A percentile compares a stretch with the other conserved stretches of the same genome.
Evolutionary conservation across 2,797 vertebrate species (phyloP).

Genomic region (Acrocephalus scirpaceus): DNA sequence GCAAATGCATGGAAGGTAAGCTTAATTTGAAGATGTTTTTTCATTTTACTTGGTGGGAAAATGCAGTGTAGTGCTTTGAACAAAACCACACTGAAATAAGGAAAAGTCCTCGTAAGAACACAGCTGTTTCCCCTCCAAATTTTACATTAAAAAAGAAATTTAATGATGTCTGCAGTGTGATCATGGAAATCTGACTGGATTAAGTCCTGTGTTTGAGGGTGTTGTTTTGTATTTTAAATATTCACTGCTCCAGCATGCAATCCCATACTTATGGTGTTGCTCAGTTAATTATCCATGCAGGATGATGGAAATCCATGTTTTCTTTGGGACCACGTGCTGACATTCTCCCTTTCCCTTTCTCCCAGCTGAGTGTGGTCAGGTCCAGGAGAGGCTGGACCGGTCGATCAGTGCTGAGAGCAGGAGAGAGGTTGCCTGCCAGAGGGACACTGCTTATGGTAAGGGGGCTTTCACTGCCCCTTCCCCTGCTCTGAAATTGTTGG

Average conservation of each 20-base stretch:
- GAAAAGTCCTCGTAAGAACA: not conserved
- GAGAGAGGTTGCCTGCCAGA: constrained; percentile 68
- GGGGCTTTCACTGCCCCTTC: not conserved
- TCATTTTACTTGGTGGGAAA: not conserved
- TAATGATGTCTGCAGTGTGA: not conserved
- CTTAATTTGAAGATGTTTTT: not conserved
- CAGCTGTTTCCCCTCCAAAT: not conserved
- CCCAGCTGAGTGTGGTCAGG: constrained; percentile 79
- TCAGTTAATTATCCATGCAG: not conserved
- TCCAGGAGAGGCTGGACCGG: constrained; percentile 66
- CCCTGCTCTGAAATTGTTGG: not conserved
- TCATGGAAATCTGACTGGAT: not conserved
- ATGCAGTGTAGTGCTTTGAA: not conserved
- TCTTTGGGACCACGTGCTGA: not conserved
- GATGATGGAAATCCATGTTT: not conserved
- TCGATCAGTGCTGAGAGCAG: constrained; percentile 66
- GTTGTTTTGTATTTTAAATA: not conserved
- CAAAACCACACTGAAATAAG: not conserved
- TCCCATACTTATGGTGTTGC: not conserved
- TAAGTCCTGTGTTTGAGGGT: not conserved
- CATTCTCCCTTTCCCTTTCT: not conserved
- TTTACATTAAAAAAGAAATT: not conserved
- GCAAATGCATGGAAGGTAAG: constrained; percentile 91
- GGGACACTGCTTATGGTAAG: constrained; percentile 80
- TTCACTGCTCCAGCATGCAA: not conserved